phyloP scores from a whole-genome alignment of 2,113 vertebrate species.

The Oceanodroma tethys region DNA sequence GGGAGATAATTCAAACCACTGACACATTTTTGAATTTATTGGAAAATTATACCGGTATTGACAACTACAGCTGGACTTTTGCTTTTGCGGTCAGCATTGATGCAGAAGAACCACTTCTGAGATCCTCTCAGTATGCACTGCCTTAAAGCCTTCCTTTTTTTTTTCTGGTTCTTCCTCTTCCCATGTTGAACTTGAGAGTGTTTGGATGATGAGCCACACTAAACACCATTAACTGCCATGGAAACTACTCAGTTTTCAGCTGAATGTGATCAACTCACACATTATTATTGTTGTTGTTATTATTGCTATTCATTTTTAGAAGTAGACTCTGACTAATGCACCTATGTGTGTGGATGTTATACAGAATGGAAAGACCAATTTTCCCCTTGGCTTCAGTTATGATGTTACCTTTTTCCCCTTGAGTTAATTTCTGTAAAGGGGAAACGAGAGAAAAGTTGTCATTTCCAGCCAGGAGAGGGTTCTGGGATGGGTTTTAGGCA shows the following conservation, averaged over 20 bases:
- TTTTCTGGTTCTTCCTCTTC: background rate
- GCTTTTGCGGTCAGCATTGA: background rate
- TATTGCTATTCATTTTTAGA: background rate
- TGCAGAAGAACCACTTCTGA: background rate
- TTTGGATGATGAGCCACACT: slow-evolving; percentile 31
- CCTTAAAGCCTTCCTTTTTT: background rate
- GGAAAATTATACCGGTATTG: background rate
- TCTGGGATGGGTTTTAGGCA: background rate
- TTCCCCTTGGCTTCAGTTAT: background rate
- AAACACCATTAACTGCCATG: slow-evolving; percentile 62
- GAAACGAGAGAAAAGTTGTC: background rate
- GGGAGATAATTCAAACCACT: background rate
- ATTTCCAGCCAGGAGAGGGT: background rate
- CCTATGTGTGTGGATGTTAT: background rate
- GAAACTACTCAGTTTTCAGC: slow-evolving; percentile 41
- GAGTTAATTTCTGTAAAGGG: background rate
- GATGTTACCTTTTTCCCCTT: background rate
- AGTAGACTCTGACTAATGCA: background rate
- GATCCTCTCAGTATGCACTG: background rate
- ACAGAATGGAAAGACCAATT: background rate
- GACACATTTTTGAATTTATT: background rate
- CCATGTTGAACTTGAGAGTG: background rate
- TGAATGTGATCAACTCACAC: slow-evolving; percentile 29
- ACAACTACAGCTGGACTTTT: background rate
- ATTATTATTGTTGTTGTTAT: background rate